phyloP scores from a whole-genome alignment of 2,113 vertebrate species.

The Falcunculus frontatus region DNA sequence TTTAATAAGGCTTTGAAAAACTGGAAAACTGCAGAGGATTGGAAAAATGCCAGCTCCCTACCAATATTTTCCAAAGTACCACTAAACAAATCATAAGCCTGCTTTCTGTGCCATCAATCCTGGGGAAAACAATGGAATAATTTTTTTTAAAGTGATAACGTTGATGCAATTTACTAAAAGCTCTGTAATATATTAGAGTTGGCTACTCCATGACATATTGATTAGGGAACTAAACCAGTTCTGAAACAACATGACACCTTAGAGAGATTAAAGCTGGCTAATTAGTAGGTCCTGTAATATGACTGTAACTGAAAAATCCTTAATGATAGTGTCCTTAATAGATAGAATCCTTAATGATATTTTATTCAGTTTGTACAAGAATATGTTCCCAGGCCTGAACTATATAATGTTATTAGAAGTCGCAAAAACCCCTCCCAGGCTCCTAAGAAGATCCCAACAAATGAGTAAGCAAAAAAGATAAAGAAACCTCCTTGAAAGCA shows the following conservation, averaged over 20 bases:
- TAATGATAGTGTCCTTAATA: background rate
- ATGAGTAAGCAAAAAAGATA: background rate
- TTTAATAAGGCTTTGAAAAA: constrained; percentile 21
- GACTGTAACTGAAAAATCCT: background rate
- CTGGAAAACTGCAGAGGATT: background rate
- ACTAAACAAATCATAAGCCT: background rate
- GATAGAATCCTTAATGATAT: no score
- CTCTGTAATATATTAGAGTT: background rate
- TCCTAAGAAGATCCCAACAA: background rate
- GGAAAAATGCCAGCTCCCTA: background rate
- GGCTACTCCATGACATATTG: background rate
- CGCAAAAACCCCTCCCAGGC: background rate
- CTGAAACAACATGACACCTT: background rate
- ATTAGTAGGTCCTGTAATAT: background rate
- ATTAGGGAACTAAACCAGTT: background rate
- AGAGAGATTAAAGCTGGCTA: background rate
- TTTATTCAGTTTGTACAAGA: background rate
- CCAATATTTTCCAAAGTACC: background rate
- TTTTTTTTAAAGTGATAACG: background rate
- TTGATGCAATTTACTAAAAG: background rate
- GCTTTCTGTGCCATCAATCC: background rate
- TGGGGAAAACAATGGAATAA: background rate
- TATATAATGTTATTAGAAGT: background rate
- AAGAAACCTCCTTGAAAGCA: background rate
- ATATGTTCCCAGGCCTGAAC: background rate